Evolutionary conservation across 1,140 invertebrate species (phyloP).

Genomic region (Eupristina koningsbergeri): DNA sequence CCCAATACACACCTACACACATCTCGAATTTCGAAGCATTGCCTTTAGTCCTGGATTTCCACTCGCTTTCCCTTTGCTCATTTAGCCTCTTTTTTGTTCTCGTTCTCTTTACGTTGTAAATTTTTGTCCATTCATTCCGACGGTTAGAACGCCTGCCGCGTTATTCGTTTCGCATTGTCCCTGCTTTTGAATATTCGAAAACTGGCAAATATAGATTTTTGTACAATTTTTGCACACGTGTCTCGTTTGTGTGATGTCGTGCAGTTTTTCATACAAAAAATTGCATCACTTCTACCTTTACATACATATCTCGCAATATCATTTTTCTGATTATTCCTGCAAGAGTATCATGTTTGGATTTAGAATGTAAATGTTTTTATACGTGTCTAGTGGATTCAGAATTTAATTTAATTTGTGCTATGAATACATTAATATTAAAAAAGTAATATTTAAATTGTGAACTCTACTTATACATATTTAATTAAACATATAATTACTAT

Average conservation of each 20-base stretch:
- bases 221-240: background rate
- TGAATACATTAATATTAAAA: background rate
- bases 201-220: background rate
- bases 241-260: background rate
- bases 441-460: background rate
- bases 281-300: background rate
- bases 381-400: background rate
- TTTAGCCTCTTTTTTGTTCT: background rate
- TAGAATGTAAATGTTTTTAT: background rate
- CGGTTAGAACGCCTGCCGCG: background rate
- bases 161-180: background rate
- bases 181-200: background rate
- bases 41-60: background rate
- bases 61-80: background rate
- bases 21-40: background rate
- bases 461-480: no score
- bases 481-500: no score
- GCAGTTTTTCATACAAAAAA: background rate
- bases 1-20: background rate
- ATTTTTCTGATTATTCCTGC: background rate
- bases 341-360: background rate
- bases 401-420: background rate
- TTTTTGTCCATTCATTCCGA: slow-evolving; percentile 4
- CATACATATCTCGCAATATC: background rate
- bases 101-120: slow-evolving; percentile 1